phyloP scores from a whole-genome alignment of 2,888 invertebrate genomes.

The Cenopis cana region DNA sequence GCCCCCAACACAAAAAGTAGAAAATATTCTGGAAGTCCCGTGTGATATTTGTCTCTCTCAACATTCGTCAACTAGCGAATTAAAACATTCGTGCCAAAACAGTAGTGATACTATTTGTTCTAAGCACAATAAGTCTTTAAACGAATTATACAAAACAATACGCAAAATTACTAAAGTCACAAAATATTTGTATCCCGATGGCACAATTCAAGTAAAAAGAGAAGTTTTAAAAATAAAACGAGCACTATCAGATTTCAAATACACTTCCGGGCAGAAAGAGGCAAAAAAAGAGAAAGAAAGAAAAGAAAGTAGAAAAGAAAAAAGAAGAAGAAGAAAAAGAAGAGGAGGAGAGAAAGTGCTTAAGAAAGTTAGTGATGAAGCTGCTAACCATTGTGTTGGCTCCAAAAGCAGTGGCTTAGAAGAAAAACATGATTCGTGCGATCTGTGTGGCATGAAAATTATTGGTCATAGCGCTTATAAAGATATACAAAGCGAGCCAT shows the following conservation, averaged over 20 bases:
- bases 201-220: constrained; percentile 59
- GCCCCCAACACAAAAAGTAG: neutral
- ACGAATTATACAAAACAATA: constrained; percentile 50
- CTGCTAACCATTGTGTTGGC: neutral
- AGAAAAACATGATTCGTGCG: neutral
- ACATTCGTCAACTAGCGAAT: neutral
- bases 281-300: too few relatives aligned
- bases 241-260: constrained; percentile 52
- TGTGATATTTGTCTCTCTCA: neutral
- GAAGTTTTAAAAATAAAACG: constrained; percentile 59
- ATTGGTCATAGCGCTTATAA: neutral
- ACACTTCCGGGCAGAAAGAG: neutral
- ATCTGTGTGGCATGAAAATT: neutral
- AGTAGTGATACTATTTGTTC: neutral
- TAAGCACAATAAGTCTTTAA: neutral
- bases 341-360: neutral
- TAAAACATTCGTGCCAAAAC: too few relatives aligned
- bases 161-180: constrained; percentile 60
- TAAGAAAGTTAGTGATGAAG: neutral
- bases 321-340: too few relatives aligned
- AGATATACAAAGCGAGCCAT: neutral
- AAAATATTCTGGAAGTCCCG: neutral
- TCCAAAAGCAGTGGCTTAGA: neutral
- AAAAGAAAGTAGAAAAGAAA: neutral
- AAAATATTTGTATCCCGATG: constrained; percentile 55